These are phyloP conservation scores for Amblyjoppa proteus DNA, from an alignment of 2,888 invertebrate genomes.

Conservation along the genomic window DNA sequence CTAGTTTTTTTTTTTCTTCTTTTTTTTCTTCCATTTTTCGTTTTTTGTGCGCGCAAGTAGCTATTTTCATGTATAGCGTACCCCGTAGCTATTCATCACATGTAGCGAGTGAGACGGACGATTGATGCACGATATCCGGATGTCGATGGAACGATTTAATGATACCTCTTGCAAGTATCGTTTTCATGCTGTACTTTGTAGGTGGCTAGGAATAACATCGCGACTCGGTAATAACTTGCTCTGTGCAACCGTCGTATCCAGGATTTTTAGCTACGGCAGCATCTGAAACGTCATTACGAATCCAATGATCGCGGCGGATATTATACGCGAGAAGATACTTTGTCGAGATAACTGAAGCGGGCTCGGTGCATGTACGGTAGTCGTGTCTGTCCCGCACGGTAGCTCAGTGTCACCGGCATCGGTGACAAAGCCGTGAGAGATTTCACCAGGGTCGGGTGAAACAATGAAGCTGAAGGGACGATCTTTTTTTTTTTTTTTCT, in stretches of 20 bases:
- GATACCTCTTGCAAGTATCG: constrained; percentile 21
- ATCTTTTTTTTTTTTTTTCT: neutral
- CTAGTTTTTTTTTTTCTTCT: neutral
- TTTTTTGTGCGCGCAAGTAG: constrained; percentile 7
- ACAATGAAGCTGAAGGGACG: neutral
- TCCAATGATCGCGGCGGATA: constrained; percentile 14
- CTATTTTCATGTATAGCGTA: constrained; percentile 8
- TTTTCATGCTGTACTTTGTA: constrained; percentile 24
- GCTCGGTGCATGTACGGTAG: neutral
- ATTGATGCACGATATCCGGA: constrained; percentile 42
- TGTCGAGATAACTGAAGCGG: constrained; percentile 8
- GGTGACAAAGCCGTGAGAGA: constrained; percentile 5
- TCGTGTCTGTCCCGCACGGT: neutral
- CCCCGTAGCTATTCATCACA: constrained; percentile 24
- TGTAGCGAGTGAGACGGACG: constrained; percentile 6
- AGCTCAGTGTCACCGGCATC: neutral
- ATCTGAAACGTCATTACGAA: constrained; percentile 11
- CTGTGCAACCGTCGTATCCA: neutral
- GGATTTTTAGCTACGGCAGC: neutral
- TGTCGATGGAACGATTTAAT: constrained; percentile 59
- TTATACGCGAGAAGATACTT: constrained; percentile 16
- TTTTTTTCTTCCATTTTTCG: neutral
- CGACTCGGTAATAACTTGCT: neutral
- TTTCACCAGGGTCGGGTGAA: neutral
- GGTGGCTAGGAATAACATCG: neutral